These are phyloP conservation scores for Drosophila persimilis DNA, from an alignment of 1,140 invertebrate species.

Conservation along the genomic window DNA sequence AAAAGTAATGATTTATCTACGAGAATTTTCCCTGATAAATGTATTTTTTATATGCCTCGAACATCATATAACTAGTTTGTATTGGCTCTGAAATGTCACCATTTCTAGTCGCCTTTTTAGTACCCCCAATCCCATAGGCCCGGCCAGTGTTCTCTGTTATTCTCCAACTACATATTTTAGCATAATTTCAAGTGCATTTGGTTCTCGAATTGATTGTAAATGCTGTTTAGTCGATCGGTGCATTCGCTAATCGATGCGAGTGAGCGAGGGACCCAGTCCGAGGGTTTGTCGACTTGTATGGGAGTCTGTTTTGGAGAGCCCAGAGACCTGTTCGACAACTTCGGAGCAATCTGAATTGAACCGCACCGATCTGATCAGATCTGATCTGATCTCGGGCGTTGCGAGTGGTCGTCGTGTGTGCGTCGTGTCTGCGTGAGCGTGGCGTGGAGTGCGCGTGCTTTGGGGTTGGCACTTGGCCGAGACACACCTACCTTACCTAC, in stretches of 20 bases:
- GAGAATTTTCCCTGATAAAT: too few species aligned
- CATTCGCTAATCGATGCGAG: constrained; percentile 44
- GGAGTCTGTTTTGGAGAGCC: constrained; percentile 11
- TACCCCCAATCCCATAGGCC: too few species aligned
- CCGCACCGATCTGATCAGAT: constrained; percentile 11
- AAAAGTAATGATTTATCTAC: too few species aligned
- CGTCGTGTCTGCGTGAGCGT: background rate
- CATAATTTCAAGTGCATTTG: constrained; percentile 65
- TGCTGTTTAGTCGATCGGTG: constrained; percentile 17
- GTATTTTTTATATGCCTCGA: too few species aligned
- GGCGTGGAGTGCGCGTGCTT: constrained; percentile 55
- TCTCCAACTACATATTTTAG: constrained; percentile 5
- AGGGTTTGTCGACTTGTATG: constrained; percentile 42
- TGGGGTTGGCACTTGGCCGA: constrained; percentile 65
- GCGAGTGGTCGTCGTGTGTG: background rate
- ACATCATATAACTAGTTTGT: too few species aligned
- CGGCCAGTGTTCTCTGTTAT: too few species aligned
- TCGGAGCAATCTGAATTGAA: constrained; percentile 35
- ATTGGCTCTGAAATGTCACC: too few species aligned
- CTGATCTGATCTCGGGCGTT: constrained; percentile 27
- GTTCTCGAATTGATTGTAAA: constrained; percentile 36
- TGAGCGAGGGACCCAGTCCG: constrained; percentile 4
- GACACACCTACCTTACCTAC: constrained; percentile 73
- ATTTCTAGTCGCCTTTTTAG: too few species aligned
- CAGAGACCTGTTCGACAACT: constrained; percentile 63